These are phyloP conservation scores for Mimas tiliae DNA, from an alignment of 2,888 invertebrate species.

Conservation along the genomic window DNA sequence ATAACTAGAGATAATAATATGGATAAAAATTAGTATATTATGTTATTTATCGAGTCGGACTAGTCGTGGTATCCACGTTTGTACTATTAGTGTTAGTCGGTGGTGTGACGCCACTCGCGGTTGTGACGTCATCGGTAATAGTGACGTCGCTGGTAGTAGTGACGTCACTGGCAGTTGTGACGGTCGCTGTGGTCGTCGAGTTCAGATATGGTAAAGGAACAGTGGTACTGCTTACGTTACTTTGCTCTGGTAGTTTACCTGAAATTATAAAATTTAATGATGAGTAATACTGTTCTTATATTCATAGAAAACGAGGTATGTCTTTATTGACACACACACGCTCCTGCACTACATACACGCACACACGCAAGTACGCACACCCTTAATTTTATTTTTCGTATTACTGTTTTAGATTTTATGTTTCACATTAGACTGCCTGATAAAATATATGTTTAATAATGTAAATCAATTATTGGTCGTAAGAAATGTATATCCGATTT, in stretches of 20 bases:
- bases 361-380: no score
- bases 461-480: no score
- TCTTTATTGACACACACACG: no score
- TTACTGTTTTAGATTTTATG: no score
- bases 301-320: neutral
- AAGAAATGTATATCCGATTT: no score
- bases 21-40: neutral
- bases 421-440: no score
- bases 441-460: no score
- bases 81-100: neutral
- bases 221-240: conserved; percentile 10
- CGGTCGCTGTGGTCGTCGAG: conserved; percentile 2
- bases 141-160: neutral
- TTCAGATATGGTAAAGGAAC: conserved; percentile 20
- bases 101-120: neutral
- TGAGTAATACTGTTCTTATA: neutral
- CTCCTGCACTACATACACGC: no score
- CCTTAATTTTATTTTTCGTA: no score
- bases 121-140: neutral
- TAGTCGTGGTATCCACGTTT: conserved; percentile 14
- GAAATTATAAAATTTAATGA: neutral
- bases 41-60: conserved; percentile 3
- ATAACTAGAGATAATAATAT: neutral
- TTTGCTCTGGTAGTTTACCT: conserved; percentile 31
- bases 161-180: neutral